Evolutionary conservation across 2,797 vertebrate genomes (phyloP).

Genomic region (Sciurus vulgaris): DNA sequence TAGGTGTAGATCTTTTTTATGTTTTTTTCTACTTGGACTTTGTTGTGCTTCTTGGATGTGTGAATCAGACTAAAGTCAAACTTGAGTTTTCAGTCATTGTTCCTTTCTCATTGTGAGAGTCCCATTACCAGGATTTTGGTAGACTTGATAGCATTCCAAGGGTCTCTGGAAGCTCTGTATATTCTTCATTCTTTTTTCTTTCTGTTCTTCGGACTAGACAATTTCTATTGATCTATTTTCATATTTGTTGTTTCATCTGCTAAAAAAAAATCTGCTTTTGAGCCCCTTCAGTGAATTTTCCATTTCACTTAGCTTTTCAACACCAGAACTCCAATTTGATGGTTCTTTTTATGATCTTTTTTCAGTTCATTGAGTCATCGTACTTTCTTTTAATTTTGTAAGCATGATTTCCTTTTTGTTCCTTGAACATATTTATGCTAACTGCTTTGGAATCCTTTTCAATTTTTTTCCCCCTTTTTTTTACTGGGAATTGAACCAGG

Average conservation of each 20-base stretch:
- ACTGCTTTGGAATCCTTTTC: constrained; percentile 20
- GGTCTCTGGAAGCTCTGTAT: not conserved
- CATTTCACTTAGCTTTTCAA: constrained; percentile 12
- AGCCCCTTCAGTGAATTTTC: not conserved
- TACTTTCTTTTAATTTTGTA: not conserved
- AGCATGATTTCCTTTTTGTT: not conserved
- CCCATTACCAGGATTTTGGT: not conserved
- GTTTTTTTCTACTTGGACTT: constrained; percentile 34
- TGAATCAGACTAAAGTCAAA: not conserved
- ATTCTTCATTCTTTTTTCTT: not conserved
- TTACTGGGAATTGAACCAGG: not conserved
- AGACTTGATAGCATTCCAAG: not conserved
- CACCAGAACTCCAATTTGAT: not conserved
- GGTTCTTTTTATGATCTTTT: not conserved
- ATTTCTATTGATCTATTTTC: not conserved
- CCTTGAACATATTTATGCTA: not conserved
- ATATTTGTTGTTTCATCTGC: not conserved
- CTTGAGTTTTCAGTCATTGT: not conserved
- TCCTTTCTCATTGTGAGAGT: not conserved
- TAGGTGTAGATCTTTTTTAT: not conserved
- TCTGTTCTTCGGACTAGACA: not conserved
- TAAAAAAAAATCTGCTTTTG: not conserved
- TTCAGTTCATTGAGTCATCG: not conserved
- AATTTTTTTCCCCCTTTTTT: too few relatives aligned
- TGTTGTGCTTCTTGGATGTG: not conserved